These are phyloP conservation scores for Rhabdomys dilectus DNA, from an alignment of 2,113 vertebrate species.

Conservation along the genomic window DNA sequence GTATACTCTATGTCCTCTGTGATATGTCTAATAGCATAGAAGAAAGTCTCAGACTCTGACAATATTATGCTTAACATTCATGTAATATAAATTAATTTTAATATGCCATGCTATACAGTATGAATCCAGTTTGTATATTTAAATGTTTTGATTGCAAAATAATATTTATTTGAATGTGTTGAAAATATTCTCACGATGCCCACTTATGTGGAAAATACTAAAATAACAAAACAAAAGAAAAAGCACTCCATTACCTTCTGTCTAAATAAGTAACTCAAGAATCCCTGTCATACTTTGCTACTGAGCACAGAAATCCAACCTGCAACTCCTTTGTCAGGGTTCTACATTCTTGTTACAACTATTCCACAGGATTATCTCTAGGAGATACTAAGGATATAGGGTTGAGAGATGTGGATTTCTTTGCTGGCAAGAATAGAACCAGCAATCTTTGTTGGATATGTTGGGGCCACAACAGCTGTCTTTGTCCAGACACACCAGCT, in stretches of 20 bases:
- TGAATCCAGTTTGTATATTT: background rate
- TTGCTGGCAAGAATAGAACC: too few species aligned
- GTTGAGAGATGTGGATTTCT: too few species aligned
- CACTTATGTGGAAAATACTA: conserved; percentile 4
- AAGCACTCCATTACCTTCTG: background rate
- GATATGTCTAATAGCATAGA: background rate
- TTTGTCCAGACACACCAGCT: too few species aligned
- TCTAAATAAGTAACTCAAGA: background rate
- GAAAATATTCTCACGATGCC: background rate
- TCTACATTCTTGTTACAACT: too few species aligned
- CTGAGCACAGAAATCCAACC: too few species aligned
- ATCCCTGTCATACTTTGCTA: background rate
- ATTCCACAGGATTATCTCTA: too few species aligned
- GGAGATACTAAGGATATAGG: too few species aligned
- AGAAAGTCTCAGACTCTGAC: background rate
- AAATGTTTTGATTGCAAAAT: background rate
- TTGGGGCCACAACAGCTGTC: too few species aligned
- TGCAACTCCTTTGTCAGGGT: too few species aligned
- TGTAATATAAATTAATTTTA: background rate
- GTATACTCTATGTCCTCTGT: background rate
- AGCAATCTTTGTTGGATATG: too few species aligned
- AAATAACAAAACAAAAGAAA: background rate
- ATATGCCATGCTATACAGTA: too few species aligned
- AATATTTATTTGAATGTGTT: background rate
- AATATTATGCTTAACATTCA: background rate